Evolutionary conservation across 2,888 invertebrate genomes (phyloP).

Genomic region (Timema podura): DNA sequence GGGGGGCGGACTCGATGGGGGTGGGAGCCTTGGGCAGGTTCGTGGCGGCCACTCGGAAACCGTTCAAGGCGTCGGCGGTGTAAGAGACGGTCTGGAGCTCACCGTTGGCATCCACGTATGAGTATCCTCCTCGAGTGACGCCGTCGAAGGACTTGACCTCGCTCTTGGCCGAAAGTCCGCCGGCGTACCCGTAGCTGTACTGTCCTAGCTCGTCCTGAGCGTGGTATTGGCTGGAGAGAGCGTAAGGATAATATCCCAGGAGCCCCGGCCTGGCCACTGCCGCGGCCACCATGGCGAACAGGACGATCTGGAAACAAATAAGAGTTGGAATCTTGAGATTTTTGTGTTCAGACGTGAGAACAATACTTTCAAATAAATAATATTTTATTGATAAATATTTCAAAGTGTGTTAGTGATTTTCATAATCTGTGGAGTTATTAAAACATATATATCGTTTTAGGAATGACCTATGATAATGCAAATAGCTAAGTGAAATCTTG

Average conservation of each 20-base stretch:
- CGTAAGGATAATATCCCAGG: conserved; percentile 14
- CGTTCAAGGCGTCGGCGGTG: conserved; percentile 45
- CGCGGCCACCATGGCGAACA: neutral
- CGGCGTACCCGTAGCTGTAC: conserved; percentile 60
- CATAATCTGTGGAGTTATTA: too few species aligned
- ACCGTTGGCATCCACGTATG: conserved; percentile 57
- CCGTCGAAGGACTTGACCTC: conserved; percentile 54
- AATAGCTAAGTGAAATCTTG: too few species aligned
- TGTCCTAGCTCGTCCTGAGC: conserved; percentile 56
- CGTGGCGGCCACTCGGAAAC: conserved; percentile 48
- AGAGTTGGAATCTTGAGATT: too few species aligned
- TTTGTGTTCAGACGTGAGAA: too few species aligned
- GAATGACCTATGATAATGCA: too few species aligned
- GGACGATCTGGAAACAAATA: neutral
- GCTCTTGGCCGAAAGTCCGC: conserved; percentile 60
- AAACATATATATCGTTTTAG: too few species aligned
- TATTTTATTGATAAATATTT: too few species aligned
- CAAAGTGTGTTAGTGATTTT: too few species aligned
- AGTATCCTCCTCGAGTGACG: conserved; percentile 63
- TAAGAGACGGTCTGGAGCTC: conserved; percentile 46
- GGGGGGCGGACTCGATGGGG: conserved; percentile 35
- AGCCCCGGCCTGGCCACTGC: neutral
- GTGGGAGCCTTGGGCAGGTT: conserved; percentile 45
- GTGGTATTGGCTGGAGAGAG: conserved; percentile 48
- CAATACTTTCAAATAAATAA: too few species aligned